A percentile compares a stretch with the other conserved stretches of the same genome.
These are phyloP conservation scores for Drosophila gaucha DNA, from an alignment of 2,888 invertebrate species.

Conservation along the genomic window DNA sequence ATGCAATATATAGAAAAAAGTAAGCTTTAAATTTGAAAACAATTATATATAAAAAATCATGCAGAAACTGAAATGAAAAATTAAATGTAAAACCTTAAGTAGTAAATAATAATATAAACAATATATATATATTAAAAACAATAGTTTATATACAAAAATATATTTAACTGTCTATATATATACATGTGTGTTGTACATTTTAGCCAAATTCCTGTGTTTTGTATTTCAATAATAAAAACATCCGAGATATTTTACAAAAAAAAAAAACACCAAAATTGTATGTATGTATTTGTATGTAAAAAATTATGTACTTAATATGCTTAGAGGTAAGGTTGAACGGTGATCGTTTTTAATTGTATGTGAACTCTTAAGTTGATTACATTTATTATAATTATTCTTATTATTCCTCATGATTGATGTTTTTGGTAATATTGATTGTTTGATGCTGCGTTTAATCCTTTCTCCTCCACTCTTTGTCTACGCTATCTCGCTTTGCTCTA, in stretches of 20 bases:
- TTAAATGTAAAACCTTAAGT: constrained; percentile 69
- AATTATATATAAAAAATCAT: neutral
- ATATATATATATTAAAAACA: constrained; percentile 23
- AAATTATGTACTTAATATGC: constrained; percentile 48
- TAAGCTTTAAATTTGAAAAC: constrained; percentile 67
- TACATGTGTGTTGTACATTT: constrained; percentile 77
- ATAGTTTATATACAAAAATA: constrained; percentile 62
- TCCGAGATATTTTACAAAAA: constrained; percentile 64
- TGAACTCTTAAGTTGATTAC: constrained; percentile 6
- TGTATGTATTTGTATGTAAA: constrained; percentile 58
- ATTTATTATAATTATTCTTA: constrained; percentile 6
- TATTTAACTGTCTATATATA: constrained; percentile 52
- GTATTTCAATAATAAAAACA: constrained; percentile 63
- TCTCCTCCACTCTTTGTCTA: constrained; percentile 18
- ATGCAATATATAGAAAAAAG: constrained; percentile 67
- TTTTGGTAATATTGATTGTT: constrained; percentile 40
- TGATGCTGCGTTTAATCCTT: constrained; percentile 27
- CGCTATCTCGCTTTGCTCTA: constrained; percentile 28
- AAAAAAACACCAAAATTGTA: constrained; percentile 39
- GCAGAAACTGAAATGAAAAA: constrained; percentile 22
- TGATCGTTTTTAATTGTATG: constrained; percentile 33
- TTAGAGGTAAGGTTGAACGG: constrained; percentile 61
- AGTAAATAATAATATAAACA: constrained; percentile 37
- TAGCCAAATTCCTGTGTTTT: constrained; percentile 77
- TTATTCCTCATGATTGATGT: constrained; percentile 20